Evolutionary conservation across 2,113 vertebrate species (phyloP).

Genomic region (Sminthopsis crassicaudata): DNA sequence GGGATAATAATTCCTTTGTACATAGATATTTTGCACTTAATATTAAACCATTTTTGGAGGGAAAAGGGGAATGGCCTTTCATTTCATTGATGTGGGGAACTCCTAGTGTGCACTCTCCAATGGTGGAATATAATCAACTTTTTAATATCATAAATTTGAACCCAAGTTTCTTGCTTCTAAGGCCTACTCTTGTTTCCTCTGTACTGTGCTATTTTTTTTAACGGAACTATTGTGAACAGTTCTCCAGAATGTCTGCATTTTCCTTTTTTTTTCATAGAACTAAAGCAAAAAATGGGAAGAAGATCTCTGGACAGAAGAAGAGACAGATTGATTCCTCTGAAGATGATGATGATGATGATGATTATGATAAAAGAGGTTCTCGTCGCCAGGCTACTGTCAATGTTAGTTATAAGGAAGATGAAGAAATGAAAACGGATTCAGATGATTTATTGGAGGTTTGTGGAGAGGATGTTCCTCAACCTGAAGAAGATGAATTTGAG

Average conservation of each 20-base stretch:
- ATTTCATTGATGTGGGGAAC: neutral
- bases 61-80: neutral
- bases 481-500: slow-evolving; percentile 99
- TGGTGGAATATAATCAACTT: neutral
- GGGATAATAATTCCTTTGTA: neutral
- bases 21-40: neutral
- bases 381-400: slow-evolving; percentile 98
- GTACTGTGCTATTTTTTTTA: neutral
- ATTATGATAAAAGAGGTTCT: slow-evolving; percentile 92
- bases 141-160: neutral
- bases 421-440: slow-evolving; percentile 97
- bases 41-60: neutral
- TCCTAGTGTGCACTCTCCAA: neutral
- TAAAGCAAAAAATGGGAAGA: slow-evolving; percentile 94
- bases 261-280: slow-evolving; percentile 82
- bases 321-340: slow-evolving; percentile 90
- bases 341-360: slow-evolving; percentile 86
- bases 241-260: slow-evolving; percentile 17
- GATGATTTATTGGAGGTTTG: slow-evolving; percentile 96
- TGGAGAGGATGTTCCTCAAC: slow-evolving; percentile 95
- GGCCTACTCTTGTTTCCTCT: neutral
- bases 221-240: neutral
- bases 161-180: neutral
- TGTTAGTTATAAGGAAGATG: slow-evolving; percentile 97
- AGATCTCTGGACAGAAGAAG: slow-evolving; percentile 89